A percentile compares a stretch with the other conserved stretches of the same genome.
phyloP scores from a whole-genome alignment of 1,140 invertebrate genomes.

The Drosophila seguyi region DNA sequence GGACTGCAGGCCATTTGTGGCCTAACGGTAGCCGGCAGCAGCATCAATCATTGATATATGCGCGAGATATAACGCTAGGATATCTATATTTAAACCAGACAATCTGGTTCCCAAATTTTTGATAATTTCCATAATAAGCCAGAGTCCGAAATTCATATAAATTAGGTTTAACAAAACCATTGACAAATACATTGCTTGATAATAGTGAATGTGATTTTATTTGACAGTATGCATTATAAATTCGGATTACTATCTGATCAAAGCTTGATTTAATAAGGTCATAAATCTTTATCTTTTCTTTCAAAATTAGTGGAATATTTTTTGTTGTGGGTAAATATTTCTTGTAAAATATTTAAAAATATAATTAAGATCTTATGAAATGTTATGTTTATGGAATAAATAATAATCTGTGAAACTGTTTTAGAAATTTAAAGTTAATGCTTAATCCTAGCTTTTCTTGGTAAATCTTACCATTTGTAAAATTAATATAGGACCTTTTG shows the following conservation, averaged over 20 bases:
- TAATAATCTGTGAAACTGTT: too few species aligned
- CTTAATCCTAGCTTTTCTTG: too few species aligned
- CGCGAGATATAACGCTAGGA: background rate
- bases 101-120: slow-evolving; percentile 20
- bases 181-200: slow-evolving; percentile 35
- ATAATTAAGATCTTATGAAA: background rate
- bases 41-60: slow-evolving; percentile 7
- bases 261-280: slow-evolving; percentile 24
- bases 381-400: too few species aligned
- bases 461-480: background rate
- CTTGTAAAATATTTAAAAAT: background rate
- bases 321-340: background rate
- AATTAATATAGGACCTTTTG: background rate
- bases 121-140: slow-evolving; percentile 26
- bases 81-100: slow-evolving; percentile 27
- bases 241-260: slow-evolving; percentile 13
- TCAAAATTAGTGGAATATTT: background rate
- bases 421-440: too few species aligned
- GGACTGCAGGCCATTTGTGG: slow-evolving; percentile 12
- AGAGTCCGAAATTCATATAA: slow-evolving; percentile 33
- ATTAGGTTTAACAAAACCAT: slow-evolving; percentile 37
- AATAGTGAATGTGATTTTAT: slow-evolving; percentile 39
- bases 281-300: background rate
- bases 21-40: slow-evolving; percentile 36
- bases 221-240: slow-evolving; percentile 31